Evolutionary conservation across 2,113 vertebrate genomes (phyloP).

Genomic region (Chaetura pelagica): DNA sequence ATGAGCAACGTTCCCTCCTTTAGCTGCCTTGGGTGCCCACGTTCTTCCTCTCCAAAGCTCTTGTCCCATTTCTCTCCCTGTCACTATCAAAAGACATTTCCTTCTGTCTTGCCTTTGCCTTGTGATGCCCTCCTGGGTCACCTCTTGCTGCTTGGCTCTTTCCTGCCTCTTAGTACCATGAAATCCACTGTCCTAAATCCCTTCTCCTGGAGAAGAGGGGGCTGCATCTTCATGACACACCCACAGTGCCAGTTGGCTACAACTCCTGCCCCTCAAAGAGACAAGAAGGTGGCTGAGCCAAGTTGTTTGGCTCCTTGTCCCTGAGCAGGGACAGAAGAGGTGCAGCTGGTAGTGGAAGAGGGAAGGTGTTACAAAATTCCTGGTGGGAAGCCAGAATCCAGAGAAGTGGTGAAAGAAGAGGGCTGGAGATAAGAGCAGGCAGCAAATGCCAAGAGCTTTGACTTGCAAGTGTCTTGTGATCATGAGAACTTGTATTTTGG

Average conservation of each 20-base stretch:
- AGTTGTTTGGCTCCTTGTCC: background rate
- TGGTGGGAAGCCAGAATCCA: background rate
- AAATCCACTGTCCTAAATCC: background rate
- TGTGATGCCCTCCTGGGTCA: background rate
- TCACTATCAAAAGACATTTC: background rate
- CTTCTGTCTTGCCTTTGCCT: background rate
- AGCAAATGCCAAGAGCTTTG: background rate
- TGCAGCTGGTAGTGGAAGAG: background rate
- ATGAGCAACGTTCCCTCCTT: background rate
- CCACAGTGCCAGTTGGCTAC: background rate
- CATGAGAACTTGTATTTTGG: background rate
- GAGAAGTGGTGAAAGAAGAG: background rate
- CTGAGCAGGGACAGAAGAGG: background rate
- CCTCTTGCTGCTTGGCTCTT: background rate
- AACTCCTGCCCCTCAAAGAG: background rate
- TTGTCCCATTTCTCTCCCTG: background rate
- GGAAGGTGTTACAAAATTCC: background rate
- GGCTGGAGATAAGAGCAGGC: background rate
- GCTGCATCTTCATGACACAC: background rate
- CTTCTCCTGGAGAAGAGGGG: background rate
- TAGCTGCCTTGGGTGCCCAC: background rate
- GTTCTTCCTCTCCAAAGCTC: background rate
- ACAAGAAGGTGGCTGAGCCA: background rate
- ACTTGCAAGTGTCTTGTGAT: background rate
- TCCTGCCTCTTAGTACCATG: background rate